A percentile compares a stretch with the other conserved stretches of the same genome.
phyloP scores from a whole-genome alignment of 2,797 vertebrate species.

The Cichlasoma orientale region DNA sequence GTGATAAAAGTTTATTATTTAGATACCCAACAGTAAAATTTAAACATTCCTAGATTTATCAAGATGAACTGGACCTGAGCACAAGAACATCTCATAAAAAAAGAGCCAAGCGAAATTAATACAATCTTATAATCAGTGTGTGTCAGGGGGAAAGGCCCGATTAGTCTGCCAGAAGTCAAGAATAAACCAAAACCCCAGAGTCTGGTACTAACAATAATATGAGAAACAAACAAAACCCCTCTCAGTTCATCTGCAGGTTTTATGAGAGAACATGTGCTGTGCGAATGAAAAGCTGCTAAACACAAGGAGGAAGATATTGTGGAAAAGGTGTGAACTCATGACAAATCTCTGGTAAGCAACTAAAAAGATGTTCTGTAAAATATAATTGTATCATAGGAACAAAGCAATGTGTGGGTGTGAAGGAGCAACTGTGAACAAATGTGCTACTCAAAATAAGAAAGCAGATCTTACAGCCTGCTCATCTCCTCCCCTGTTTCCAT shows the following conservation, averaged over 20 bases:
- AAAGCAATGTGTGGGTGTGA: conserved; percentile 47
- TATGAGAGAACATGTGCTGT: conserved; percentile 35
- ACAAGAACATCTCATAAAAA: neutral
- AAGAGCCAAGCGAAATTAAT: neutral
- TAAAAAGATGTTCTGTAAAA: conserved; percentile 30
- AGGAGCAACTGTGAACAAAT: conserved; percentile 63
- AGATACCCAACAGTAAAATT: neutral
- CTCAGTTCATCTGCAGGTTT: neutral
- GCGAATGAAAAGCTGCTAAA: conserved; percentile 56
- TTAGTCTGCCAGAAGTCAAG: neutral
- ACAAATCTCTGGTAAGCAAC: conserved; percentile 29
- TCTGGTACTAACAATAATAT: neutral
- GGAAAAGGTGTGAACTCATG: conserved; percentile 44
- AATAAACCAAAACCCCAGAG: neutral
- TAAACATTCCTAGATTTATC: neutral
- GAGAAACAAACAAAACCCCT: neutral
- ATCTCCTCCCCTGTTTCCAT: conserved; percentile 28
- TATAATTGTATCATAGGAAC: conserved; percentile 41
- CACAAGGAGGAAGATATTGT: conserved; percentile 37
- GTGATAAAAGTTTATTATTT: neutral
- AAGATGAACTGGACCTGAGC: neutral
- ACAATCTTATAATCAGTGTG: neutral
- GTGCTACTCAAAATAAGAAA: conserved; percentile 65
- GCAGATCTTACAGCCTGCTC: conserved; percentile 19
- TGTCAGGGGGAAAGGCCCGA: neutral